Percentiles rank a stretch among this genome's conserved stretches.
These are phyloP conservation scores for Dryobates pubescens DNA, from an alignment of 2,797 vertebrate genomes.

Conservation along the genomic window DNA sequence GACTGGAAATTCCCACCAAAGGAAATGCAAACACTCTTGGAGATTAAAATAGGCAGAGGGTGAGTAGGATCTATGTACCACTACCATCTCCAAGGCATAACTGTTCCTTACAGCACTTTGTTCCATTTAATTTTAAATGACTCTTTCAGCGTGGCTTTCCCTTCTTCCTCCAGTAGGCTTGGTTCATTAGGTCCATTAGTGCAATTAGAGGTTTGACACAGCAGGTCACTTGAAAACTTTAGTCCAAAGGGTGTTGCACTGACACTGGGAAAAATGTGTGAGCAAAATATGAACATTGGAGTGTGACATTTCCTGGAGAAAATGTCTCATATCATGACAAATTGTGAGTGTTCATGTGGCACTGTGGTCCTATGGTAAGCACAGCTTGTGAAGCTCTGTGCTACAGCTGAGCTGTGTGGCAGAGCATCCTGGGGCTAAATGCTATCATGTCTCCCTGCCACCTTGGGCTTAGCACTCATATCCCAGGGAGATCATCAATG, in stretches of 20 bases:
- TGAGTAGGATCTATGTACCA: neutral
- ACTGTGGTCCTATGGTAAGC: neutral
- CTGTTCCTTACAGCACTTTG: neutral
- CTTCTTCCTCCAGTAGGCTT: slow-evolving; percentile 7
- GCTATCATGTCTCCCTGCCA: neutral
- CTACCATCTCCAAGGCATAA: neutral
- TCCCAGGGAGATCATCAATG: neutral
- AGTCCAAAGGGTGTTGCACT: slow-evolving; percentile 19
- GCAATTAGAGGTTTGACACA: slow-evolving; percentile 20
- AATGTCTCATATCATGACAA: neutral
- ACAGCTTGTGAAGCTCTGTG: neutral
- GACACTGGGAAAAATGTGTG: neutral
- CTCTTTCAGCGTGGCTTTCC: neutral
- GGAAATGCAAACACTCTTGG: neutral
- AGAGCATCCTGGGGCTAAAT: neutral
- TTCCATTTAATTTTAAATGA: slow-evolving; percentile 42
- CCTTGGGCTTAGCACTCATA: neutral
- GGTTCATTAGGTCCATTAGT: slow-evolving; percentile 62
- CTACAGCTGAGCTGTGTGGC: neutral
- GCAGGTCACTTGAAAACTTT: slow-evolving; percentile 31
- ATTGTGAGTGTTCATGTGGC: accelerated
- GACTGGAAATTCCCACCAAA: neutral
- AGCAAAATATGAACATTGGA: neutral
- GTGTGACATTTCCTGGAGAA: neutral
- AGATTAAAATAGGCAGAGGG: neutral